phyloP scores from a whole-genome alignment of 2,888 invertebrate species.

The Deroplatys truncata region DNA sequence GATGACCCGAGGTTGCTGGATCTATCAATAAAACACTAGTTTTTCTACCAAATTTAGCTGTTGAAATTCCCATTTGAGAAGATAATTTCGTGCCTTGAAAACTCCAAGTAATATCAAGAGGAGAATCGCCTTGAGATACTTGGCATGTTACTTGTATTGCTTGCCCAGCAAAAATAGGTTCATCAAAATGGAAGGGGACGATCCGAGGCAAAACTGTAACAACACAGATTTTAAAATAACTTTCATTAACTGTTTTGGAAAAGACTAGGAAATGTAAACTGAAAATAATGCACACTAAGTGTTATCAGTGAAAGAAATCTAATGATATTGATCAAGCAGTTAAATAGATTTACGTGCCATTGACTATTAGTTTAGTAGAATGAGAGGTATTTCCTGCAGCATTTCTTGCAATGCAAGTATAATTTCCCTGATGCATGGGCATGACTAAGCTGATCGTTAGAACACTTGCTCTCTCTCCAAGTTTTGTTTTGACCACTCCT shows the following conservation, averaged over 20 bases:
- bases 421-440: conserved; percentile 61
- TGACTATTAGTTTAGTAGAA: conserved; percentile 60
- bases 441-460: conserved; percentile 65
- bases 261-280: background rate
- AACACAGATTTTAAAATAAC: background rate
- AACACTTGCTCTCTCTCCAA: conserved; percentile 60
- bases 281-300: background rate
- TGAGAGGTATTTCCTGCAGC: conserved; percentile 58
- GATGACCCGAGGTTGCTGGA: conserved; percentile 34
- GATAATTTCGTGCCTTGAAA: conserved; percentile 37
- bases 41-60: conserved; percentile 46
- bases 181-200: conserved; percentile 38
- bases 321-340: background rate
- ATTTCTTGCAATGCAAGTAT: conserved; percentile 62
- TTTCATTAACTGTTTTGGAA: background rate
- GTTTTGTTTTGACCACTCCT: conserved; percentile 43
- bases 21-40: conserved; percentile 49
- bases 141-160: conserved; percentile 39
- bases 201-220: conserved; percentile 55
- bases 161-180: conserved; percentile 37
- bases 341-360: conserved; percentile 50
- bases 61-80: conserved; percentile 40
- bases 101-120: conserved; percentile 37
- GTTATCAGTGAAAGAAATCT: background rate
- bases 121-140: conserved; percentile 40